These are phyloP conservation scores for Solen grandis DNA, from an alignment of 1,140 invertebrate species.

Conservation along the genomic window DNA sequence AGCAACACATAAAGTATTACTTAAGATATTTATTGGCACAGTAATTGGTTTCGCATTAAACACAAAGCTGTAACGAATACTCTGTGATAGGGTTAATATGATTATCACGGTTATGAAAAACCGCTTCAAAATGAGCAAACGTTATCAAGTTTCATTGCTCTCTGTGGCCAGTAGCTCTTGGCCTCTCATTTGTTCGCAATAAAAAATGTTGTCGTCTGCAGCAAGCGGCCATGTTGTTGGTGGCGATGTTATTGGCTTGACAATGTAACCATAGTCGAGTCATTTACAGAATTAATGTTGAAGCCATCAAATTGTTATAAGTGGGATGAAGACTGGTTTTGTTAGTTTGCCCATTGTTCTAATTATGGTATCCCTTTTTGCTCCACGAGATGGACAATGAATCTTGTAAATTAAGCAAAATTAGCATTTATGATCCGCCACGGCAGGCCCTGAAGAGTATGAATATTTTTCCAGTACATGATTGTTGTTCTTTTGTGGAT, in stretches of 20 bases:
- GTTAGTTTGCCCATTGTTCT: slow-evolving; percentile 38
- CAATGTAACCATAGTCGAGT: slow-evolving; percentile 17
- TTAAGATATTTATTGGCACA: too few relatives aligned
- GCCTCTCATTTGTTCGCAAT: not conserved
- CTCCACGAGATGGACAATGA: slow-evolving; percentile 39
- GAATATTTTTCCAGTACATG: slow-evolving; percentile 9
- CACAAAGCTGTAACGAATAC: too few relatives aligned
- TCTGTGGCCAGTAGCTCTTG: too few relatives aligned
- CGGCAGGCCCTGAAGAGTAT: not conserved
- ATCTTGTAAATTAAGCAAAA: slow-evolving; percentile 44
- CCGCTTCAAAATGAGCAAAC: too few relatives aligned
- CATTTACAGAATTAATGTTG: slow-evolving; percentile 19
- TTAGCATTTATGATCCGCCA: slow-evolving; percentile 37
- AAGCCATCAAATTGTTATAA: slow-evolving; percentile 26
- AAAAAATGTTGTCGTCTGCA: not conserved
- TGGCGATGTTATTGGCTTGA: slow-evolving; percentile 14
- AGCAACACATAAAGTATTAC: too few relatives aligned
- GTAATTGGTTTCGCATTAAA: too few relatives aligned
- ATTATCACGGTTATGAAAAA: too few relatives aligned
- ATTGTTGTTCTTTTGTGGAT: slow-evolving; percentile 19
- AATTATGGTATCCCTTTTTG: slow-evolving; percentile 24
- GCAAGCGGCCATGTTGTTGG: not conserved
- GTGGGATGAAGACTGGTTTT: slow-evolving; percentile 5
- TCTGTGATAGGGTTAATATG: too few relatives aligned
- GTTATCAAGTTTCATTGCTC: too few relatives aligned